phyloP scores from a whole-genome alignment of 1,140 invertebrate genomes.

The Spodoptera litura region DNA sequence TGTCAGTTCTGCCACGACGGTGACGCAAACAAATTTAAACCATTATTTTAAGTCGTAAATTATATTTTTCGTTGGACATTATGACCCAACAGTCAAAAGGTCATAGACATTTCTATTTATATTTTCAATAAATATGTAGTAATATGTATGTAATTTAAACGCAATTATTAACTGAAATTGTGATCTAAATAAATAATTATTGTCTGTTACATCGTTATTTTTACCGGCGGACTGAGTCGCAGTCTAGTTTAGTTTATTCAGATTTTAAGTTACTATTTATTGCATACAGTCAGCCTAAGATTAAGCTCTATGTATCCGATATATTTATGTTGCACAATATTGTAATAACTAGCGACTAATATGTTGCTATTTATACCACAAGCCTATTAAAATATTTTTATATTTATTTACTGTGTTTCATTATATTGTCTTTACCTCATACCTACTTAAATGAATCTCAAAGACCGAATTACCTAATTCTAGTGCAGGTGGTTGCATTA shows the following conservation, averaged over 20 bases:
- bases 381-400: slow-evolving; percentile 42
- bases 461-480: too few species aligned
- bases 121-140: too few species aligned
- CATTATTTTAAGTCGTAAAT: too few species aligned
- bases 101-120: too few species aligned
- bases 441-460: too few species aligned
- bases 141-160: not conserved
- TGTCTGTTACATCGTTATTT: slow-evolving; percentile 3
- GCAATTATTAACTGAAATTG: slow-evolving; percentile 10
- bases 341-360: not conserved
- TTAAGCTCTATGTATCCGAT: slow-evolving; percentile 31
- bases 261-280: slow-evolving; percentile 17
- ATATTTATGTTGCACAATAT: slow-evolving; percentile 36
- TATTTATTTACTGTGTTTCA: slow-evolving; percentile 11
- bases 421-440: too few species aligned
- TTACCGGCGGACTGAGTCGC: not conserved
- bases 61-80: too few species aligned
- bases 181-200: slow-evolving; percentile 4
- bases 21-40: too few species aligned
- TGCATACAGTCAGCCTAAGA: slow-evolving; percentile 27
- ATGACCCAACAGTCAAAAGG: too few species aligned
- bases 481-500: too few species aligned
- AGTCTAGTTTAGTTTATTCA: slow-evolving; percentile 27
- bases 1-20: too few species aligned
- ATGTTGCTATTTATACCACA: slow-evolving; percentile 16